Base-by-base conservation (phyloP, 2,888 invertebrate genomes). In the Argynnis bischoffii region DNA sequence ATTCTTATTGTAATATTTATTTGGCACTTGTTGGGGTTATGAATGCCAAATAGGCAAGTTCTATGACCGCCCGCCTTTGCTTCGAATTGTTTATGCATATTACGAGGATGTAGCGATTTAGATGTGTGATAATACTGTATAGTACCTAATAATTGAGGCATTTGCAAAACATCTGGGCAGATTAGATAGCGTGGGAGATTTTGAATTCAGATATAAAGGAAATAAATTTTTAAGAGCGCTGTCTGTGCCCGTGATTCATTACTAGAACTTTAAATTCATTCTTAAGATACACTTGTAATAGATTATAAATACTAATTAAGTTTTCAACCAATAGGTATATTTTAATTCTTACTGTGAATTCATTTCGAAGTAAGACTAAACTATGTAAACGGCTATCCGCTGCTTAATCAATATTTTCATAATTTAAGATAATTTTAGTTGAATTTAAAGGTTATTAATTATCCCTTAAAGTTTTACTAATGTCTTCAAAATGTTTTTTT, bases 31-130 rank as follows among this genome's bases (percentile, higher is more conserved):
- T 78, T 79, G 78, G 79, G 78, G 78, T 77, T 74, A 74, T 86
- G 91, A 89, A 91, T 91, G 88, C 88, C 86, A 92, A 91, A 88
- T 87, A 88, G 88, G 79, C 81, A 81, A 79, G 89, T 90, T 90
- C 90, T 82, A 86, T 86, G 90, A 90, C 90, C 89, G 82, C 71
- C 75, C 71, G 75, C 75, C 69, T 71, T 65, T 26, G 57, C 54
- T 50, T 64, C 14, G 63, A 69, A 73, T 73, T 74, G 73, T 64
- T 70, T 70, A 71, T 73, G 73, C 72, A 69, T 66, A 64, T 67
- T 66, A 65, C 69, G 72, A 66, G 72, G 69, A 73, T 73, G 69
- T 69, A 56, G 68, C 68, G 74, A 74, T 74, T 72, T 72, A 69
- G 67, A 60, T 70, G 70, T 75, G 75, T 72, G 76, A 76, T 76